Evolutionary conservation across 2,113 vertebrate genomes (phyloP).

Genomic region (Eublepharis macularius): DNA sequence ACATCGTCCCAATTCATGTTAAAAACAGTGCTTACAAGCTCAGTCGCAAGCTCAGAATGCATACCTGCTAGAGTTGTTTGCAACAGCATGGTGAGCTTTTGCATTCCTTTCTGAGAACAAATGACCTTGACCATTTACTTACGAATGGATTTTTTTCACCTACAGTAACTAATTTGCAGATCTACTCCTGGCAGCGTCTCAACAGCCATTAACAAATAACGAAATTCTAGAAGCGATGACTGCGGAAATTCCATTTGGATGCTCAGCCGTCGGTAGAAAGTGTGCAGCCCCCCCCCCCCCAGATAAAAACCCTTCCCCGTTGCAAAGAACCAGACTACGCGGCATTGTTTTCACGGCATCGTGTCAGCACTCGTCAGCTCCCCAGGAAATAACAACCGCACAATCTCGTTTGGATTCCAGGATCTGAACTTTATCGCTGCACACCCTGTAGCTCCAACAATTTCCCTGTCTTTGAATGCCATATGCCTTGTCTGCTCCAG

Average conservation of each 20-base stretch:
- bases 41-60: neutral
- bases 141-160: conserved; percentile 36
- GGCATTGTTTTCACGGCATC: conserved; percentile 34
- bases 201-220: conserved; percentile 47
- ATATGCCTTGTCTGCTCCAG: neutral
- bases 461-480: neutral
- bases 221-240: conserved; percentile 43
- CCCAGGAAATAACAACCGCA: conserved; percentile 23
- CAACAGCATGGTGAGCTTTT: conserved; percentile 3
- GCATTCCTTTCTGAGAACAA: conserved; percentile 51
- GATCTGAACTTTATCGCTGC: conserved; percentile 8
- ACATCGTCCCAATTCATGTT: neutral
- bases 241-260: conserved; percentile 51
- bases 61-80: neutral
- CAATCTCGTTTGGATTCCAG: neutral
- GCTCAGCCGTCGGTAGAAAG: conserved; percentile 40
- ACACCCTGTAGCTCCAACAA: neutral
- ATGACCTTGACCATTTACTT: conserved; percentile 22
- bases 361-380: conserved; percentile 19
- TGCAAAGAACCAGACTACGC: conserved; percentile 30
- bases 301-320: conserved; percentile 49
- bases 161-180: conserved; percentile 62
- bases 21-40: neutral
- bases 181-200: conserved; percentile 37
- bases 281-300: conserved; percentile 38